Conservation (phyloP, 1,140 invertebrate species). For the Zaprionus inermis region DNA sequence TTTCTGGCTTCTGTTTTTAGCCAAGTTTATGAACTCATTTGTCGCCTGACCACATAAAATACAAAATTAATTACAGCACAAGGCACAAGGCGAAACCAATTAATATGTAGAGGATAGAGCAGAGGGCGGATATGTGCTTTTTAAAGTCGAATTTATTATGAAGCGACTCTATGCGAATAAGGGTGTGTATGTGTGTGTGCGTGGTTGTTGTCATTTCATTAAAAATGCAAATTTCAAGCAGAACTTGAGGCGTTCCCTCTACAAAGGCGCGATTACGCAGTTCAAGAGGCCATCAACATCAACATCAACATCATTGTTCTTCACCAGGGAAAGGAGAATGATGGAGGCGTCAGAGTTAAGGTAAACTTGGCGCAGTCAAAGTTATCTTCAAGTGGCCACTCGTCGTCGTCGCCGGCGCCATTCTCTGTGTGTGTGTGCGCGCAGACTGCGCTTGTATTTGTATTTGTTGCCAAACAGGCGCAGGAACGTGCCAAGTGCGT, state of each 20-base stretch:
- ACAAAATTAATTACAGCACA: slow-evolving; percentile 38
- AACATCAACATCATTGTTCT: slow-evolving; percentile 16
- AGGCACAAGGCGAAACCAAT: slow-evolving; percentile 32
- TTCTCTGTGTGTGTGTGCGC: slow-evolving; percentile 14
- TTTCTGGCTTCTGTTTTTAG: slow-evolving; percentile 31
- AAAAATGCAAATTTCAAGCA: slow-evolving; percentile 73
- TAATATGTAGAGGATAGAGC: slow-evolving; percentile 19
- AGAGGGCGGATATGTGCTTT: background rate
- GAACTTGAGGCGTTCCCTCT: slow-evolving; percentile 50
- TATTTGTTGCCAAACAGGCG: slow-evolving; percentile 70
- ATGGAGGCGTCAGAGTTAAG: slow-evolving; percentile 14
- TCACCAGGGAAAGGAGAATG: background rate
- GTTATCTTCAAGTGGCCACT: slow-evolving; percentile 74
- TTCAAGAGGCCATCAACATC: slow-evolving; percentile 53
- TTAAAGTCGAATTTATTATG: slow-evolving; percentile 39
- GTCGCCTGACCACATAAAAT: slow-evolving; percentile 45
- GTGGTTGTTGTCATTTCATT: slow-evolving; percentile 58
- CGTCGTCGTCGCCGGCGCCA: slow-evolving; percentile 26
- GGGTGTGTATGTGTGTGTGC: slow-evolving; percentile 6
- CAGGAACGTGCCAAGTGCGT: slow-evolving; percentile 73
- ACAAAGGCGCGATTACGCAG: slow-evolving; percentile 71
- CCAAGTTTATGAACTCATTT: slow-evolving; percentile 44
- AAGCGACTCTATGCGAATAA: background rate
- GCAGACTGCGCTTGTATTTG: background rate
- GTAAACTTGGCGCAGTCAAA: slow-evolving; percentile 44